These are phyloP conservation scores for Sylvicola cinctus DNA, from an alignment of 2,888 invertebrate species.

Conservation along the genomic window DNA sequence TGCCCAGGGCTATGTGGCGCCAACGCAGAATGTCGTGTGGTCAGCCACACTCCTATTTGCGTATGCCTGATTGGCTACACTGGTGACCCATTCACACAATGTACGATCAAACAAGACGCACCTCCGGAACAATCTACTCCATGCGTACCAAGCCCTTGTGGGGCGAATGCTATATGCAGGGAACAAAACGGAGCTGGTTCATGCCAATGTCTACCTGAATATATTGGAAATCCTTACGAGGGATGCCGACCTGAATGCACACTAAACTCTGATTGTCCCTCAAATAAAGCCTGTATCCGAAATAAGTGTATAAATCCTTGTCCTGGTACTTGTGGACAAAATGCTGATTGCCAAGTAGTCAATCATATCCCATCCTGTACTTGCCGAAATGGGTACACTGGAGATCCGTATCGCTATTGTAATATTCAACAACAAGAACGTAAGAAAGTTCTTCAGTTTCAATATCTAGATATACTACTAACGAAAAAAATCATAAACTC, in stretches of 20 bases:
- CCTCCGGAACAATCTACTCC: constrained; percentile 36
- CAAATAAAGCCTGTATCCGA: constrained; percentile 60
- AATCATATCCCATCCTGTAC: constrained; percentile 76
- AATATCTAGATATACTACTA: constrained; percentile 14
- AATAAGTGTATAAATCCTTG: constrained; percentile 76
- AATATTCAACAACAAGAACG: constrained; percentile 25
- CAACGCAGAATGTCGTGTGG: constrained; percentile 33
- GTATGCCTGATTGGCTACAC: constrained; percentile 33
- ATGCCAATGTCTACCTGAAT: constrained; percentile 60
- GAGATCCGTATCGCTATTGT: constrained; percentile 45
- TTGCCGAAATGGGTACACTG: constrained; percentile 47
- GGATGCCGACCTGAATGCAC: constrained; percentile 76
- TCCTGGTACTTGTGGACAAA: constrained; percentile 63
- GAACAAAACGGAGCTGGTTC: constrained; percentile 59
- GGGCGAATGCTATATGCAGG: constrained; percentile 59
- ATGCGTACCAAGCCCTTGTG: constrained; percentile 75
- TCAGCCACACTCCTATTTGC: constrained; percentile 41
- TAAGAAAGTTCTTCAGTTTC: too few species aligned
- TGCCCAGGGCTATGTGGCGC: constrained; percentile 47
- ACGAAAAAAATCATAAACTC: constrained; percentile 11
- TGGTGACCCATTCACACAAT: constrained; percentile 35
- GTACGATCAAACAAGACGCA: constrained; percentile 8
- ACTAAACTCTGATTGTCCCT: constrained; percentile 64
- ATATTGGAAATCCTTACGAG: constrained; percentile 72
- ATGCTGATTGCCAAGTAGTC: constrained; percentile 64